Percentiles rank a stretch among this genome's conserved stretches.
These are phyloP conservation scores for Vultur gryphus DNA, from an alignment of 2,797 vertebrate species.

Conservation along the genomic window DNA sequence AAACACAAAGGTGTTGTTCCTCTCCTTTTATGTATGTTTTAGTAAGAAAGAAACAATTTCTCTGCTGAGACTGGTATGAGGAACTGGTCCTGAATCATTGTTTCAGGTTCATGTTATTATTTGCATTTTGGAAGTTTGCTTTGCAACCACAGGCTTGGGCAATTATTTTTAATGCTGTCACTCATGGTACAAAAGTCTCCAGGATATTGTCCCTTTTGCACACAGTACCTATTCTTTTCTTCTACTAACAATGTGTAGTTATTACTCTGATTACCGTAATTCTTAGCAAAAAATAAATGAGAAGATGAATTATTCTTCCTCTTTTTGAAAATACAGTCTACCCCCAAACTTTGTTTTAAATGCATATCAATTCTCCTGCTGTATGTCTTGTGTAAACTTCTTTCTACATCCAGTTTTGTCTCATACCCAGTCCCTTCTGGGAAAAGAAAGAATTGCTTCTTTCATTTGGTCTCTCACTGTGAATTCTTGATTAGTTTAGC, in stretches of 20 bases:
- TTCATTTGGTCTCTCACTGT: background rate
- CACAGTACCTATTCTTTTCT: background rate
- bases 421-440: background rate
- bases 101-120: background rate
- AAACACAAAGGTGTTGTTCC: background rate
- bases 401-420: background rate
- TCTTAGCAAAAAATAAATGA: background rate
- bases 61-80: background rate
- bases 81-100: background rate
- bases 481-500: background rate
- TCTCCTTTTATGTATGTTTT: background rate
- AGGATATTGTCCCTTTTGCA: background rate
- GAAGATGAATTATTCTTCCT: background rate
- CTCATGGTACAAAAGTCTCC: background rate
- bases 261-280: background rate
- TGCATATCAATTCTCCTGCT: background rate
- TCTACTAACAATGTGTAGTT: background rate
- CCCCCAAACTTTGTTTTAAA: background rate
- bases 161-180: background rate
- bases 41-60: background rate
- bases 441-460: background rate
- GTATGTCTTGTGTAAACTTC: background rate
- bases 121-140: background rate
- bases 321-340: background rate
- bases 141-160: background rate